These are phyloP conservation scores for Heteropelma amictum DNA, from an alignment of 2,888 invertebrate species.

Conservation along the genomic window DNA sequence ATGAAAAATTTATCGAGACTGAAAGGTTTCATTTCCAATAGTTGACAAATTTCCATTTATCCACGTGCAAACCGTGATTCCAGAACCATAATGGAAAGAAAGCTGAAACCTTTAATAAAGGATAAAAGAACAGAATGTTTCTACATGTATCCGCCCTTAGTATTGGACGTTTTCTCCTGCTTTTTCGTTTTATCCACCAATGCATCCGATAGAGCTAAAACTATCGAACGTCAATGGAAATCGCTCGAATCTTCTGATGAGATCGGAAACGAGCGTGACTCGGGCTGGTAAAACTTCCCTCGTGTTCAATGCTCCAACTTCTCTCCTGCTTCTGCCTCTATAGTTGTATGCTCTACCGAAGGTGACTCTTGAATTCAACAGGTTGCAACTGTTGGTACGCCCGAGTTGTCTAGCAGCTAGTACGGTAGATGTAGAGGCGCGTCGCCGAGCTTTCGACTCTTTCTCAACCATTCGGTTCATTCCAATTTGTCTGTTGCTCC, in stretches of 20 bases:
- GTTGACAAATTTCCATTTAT: too few relatives aligned
- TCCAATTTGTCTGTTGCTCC: conserved; percentile 28
- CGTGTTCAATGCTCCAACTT: not conserved
- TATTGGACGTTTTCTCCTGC: too few relatives aligned
- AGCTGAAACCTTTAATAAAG: too few relatives aligned
- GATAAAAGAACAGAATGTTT: too few relatives aligned
- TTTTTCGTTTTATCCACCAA: too few relatives aligned
- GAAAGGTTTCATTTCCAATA: too few relatives aligned
- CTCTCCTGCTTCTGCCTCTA: conserved; percentile 15
- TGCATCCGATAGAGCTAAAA: too few relatives aligned
- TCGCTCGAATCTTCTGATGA: not conserved
- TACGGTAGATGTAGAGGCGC: conserved; percentile 16
- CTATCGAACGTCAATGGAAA: too few relatives aligned
- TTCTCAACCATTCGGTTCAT: not conserved
- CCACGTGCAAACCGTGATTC: too few relatives aligned
- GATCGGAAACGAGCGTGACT: not conserved
- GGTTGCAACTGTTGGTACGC: conserved; percentile 46
- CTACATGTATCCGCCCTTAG: too few relatives aligned
- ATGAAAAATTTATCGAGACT: too few relatives aligned
- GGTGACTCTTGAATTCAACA: conserved; percentile 51
- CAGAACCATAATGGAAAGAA: too few relatives aligned
- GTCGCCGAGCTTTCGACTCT: conserved; percentile 23
- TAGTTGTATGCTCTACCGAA: conserved; percentile 26
- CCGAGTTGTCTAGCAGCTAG: not conserved
- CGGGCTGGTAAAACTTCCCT: conserved; percentile 12